phyloP scores from a whole-genome alignment of 2,113 vertebrate species.

The Hyperopisus bebe region DNA sequence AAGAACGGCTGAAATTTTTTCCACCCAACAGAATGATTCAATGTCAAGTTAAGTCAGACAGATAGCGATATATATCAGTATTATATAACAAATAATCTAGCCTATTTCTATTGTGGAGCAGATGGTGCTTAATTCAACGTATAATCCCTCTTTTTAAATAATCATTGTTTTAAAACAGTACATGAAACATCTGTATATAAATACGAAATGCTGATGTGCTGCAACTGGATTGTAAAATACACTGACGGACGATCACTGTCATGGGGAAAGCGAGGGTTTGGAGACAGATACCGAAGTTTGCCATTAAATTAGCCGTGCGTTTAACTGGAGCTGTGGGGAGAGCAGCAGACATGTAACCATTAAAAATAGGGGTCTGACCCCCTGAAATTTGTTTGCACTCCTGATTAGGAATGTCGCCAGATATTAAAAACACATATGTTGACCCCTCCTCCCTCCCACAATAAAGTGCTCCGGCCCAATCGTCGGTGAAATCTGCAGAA shows the following conservation, averaged over 20 bases:
- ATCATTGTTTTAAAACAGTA: not conserved
- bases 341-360: not conserved
- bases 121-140: not conserved
- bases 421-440: not conserved
- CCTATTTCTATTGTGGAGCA: not conserved
- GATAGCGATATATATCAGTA: not conserved
- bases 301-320: slow-evolving; percentile 19
- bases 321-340: slow-evolving; percentile 35
- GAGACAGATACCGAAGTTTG: not conserved
- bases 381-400: not conserved
- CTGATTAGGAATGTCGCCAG: not conserved
- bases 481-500: not conserved
- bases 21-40: not conserved
- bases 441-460: not conserved
- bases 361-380: not conserved
- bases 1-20: not conserved
- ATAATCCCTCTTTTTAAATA: not conserved
- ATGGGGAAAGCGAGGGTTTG: not conserved
- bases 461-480: not conserved
- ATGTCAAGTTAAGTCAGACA: slow-evolving; percentile 2
- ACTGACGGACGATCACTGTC: not conserved
- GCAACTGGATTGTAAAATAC: not conserved
- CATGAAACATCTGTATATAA: not conserved
- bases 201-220: not conserved
- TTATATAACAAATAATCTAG: not conserved